Conservation (phyloP, 2,113 vertebrate genomes). For the Marcusenius ussheri region DNA sequence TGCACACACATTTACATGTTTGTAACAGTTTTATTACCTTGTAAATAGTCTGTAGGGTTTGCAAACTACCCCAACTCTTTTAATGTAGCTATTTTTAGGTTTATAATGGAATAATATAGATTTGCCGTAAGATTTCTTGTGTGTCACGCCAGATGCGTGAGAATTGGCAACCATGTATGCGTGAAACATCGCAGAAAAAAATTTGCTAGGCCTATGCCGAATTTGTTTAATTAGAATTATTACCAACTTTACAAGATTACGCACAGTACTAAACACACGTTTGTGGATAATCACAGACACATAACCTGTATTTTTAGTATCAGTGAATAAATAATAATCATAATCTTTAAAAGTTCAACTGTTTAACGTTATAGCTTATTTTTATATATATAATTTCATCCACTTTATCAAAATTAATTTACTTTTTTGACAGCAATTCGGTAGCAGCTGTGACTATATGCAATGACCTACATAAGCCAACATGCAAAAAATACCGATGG, state of each 20-base stretch:
- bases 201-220: not conserved
- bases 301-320: not conserved
- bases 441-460: not conserved
- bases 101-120: not conserved
- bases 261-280: not conserved
- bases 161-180: not conserved
- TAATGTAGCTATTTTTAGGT: not conserved
- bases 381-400: not conserved
- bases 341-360: not conserved
- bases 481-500: not conserved
- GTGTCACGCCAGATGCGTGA: not conserved
- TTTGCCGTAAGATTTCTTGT: not conserved
- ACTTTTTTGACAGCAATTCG: not conserved
- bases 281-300: not conserved
- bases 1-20: not conserved
- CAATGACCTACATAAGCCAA: not conserved
- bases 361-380: not conserved
- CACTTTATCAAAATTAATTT: not conserved
- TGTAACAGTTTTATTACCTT: not conserved
- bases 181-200: not conserved
- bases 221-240: not conserved
- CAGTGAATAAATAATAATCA: not conserved
- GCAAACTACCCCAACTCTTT: not conserved
- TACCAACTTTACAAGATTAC: not conserved
- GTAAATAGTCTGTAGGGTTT: not conserved